Conservation (phyloP, 2,113 vertebrate genomes). For the Phylloscopus trochiloides region DNA sequence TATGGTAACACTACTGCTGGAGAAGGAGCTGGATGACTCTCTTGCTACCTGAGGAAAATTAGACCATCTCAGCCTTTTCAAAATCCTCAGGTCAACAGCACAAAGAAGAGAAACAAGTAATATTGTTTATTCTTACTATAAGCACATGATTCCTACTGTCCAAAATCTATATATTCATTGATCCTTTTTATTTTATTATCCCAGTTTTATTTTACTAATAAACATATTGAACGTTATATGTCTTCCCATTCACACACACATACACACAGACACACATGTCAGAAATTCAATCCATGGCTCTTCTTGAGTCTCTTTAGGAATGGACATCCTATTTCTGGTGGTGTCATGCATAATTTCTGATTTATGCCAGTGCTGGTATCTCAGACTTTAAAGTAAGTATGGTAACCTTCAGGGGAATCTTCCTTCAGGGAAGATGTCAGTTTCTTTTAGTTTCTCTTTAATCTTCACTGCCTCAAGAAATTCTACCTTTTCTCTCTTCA, state of each 20-base stretch:
- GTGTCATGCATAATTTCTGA: background rate
- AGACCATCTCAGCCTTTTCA: background rate
- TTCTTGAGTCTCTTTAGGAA: background rate
- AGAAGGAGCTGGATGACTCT: background rate
- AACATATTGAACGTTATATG: background rate
- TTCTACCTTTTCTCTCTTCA: background rate
- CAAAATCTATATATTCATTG: background rate
- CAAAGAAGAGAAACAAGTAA: background rate
- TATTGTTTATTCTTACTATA: background rate
- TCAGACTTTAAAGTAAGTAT: background rate
- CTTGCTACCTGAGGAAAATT: background rate
- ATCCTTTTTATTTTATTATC: background rate
- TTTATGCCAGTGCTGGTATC: background rate
- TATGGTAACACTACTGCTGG: background rate
- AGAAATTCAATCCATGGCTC: background rate
- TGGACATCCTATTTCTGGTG: background rate
- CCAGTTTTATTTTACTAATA: background rate
- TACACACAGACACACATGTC: rapidly evolving
- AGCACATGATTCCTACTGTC: background rate
- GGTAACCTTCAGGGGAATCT: background rate
- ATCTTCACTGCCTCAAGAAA: background rate
- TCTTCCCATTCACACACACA: background rate
- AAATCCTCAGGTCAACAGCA: background rate
- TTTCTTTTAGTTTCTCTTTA: background rate
- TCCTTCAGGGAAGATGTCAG: background rate